Base-by-base conservation (phyloP, 2,113 vertebrate genomes). In the Hylia prasina region DNA sequence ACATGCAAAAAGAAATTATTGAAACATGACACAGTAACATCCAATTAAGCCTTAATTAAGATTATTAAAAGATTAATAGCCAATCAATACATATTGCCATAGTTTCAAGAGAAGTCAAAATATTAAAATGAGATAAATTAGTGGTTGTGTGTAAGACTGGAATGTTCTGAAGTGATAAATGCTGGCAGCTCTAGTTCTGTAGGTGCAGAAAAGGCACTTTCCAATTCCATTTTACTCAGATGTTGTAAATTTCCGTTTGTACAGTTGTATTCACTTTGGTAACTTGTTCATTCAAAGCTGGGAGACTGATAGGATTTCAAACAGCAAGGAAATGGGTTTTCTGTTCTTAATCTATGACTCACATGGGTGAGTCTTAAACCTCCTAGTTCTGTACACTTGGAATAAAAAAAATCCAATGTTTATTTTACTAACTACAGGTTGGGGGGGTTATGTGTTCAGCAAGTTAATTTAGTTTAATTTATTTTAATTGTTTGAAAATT, bases 311-410 rank as follows among this genome's bases (percentile, higher is more conserved):
- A 91, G 66, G 78, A 66, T 73, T 89, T 90, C 53, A 84, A 79
- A 93, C 75, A 87, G 30, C 82, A 91, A 90, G 57, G 79, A 75
- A 94, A 85, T 15, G 15, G 64, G 61, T 72, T 95, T 95, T 83
- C 28, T 44, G 16, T 84, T 75, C 47, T 33, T 87, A 87, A 73
- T 57, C 53, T 54, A 7, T 89, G 88, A 71, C 44, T 95, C 68
- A 72, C 22, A 66, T 20, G 33, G 27, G 40, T 37, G 22, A 65
- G 65, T 76, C 82, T 72, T 87, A 87, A 81, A 84, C 17, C n/a
- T 91, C 20, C 61, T 75, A 37, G 47, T 64, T 87, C 65, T 56
- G 3, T 66, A 20, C 10, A 6, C 35, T 60, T 40, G 57, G 66
- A 53, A n/a, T 54, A 45, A 78, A 69, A 60, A 48, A 87, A 61